These are phyloP conservation scores for Drosophila subsilvestris DNA, from an alignment of 2,888 invertebrate species.

Conservation along the genomic window DNA sequence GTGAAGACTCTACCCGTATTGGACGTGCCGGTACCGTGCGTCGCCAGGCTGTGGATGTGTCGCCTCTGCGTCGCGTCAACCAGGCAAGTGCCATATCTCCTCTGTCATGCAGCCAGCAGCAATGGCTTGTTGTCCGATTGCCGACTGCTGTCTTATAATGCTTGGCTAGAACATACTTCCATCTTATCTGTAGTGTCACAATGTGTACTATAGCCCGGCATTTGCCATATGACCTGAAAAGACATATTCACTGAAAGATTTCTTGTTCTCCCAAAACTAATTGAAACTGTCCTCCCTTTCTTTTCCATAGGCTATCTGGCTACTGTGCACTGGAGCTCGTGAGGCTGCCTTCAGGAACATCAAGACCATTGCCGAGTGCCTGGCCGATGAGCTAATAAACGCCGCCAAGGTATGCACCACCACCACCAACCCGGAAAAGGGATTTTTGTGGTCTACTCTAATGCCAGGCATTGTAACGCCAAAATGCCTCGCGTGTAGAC, in stretches of 20 bases:
- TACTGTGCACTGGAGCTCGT: conserved; percentile 98
- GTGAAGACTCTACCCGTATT: conserved; percentile 99
- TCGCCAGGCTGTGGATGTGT: conserved; percentile 99
- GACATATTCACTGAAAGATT: conserved; percentile 49
- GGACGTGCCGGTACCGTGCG: conserved; percentile 99
- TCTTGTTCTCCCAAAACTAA: neutral
- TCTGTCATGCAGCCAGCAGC: conserved; percentile 44
- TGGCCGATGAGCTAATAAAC: conserved; percentile 99
- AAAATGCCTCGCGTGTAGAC: conserved; percentile 67
- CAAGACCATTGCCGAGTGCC: conserved; percentile 99
- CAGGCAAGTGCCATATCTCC: conserved; percentile 85
- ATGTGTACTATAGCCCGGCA: conserved; percentile 59
- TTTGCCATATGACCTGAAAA: conserved; percentile 79
- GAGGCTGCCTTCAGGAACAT: conserved; percentile 99
- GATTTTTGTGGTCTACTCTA: conserved; percentile 54
- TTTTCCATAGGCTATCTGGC: conserved; percentile 93
- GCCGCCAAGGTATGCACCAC: conserved; percentile 94
- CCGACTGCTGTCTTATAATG: conserved; percentile 66
- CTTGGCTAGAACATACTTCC: conserved; percentile 62
- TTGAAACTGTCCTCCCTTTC: conserved; percentile 5
- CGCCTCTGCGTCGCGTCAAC: conserved; percentile 98
- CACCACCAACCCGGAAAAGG: neutral
- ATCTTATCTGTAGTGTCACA: conserved; percentile 80
- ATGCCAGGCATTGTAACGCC: conserved; percentile 43
- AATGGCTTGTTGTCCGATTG: conserved; percentile 60